Evolutionary conservation across 2,888 invertebrate species (phyloP).

Genomic region (Slavum lentiscoides): DNA sequence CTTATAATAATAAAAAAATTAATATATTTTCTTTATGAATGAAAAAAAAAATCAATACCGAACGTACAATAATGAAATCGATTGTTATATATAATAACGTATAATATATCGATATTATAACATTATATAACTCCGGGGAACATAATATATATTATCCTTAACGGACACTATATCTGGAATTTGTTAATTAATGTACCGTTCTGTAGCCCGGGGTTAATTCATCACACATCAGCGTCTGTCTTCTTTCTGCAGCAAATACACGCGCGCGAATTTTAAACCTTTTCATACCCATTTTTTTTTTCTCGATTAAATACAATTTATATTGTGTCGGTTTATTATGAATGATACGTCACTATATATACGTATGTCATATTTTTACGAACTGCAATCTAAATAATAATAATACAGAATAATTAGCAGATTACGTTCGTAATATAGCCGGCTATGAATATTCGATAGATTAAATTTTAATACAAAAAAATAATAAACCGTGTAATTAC

Average conservation of each 20-base stretch:
- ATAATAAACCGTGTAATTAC: too few relatives aligned
- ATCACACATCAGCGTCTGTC: neutral
- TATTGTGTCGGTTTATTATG: neutral
- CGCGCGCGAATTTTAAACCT: slow-evolving; percentile 3
- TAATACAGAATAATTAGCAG: too few relatives aligned
- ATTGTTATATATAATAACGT: neutral
- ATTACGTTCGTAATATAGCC: too few relatives aligned
- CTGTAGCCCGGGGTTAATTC: slow-evolving; percentile 4
- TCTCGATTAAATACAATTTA: neutral
- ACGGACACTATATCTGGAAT: slow-evolving; percentile 32
- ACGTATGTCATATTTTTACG: neutral
- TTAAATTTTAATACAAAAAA: too few relatives aligned
- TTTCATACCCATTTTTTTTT: slow-evolving; percentile 9
- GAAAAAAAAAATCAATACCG: too few relatives aligned
- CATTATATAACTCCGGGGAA: slow-evolving; percentile 25
- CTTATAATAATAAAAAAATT: too few relatives aligned
- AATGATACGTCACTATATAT: neutral
- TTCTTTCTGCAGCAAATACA: neutral
- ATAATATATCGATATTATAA: slow-evolving; percentile 2
- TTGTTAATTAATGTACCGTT: slow-evolving; percentile 44
- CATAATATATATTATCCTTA: slow-evolving; percentile 14
- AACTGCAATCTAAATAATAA: neutral
- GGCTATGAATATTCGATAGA: too few relatives aligned
- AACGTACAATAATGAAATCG: neutral
- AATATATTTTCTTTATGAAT: too few relatives aligned